Conservation (phyloP, 2,797 vertebrate species). For the Spheniscus humboldti region DNA sequence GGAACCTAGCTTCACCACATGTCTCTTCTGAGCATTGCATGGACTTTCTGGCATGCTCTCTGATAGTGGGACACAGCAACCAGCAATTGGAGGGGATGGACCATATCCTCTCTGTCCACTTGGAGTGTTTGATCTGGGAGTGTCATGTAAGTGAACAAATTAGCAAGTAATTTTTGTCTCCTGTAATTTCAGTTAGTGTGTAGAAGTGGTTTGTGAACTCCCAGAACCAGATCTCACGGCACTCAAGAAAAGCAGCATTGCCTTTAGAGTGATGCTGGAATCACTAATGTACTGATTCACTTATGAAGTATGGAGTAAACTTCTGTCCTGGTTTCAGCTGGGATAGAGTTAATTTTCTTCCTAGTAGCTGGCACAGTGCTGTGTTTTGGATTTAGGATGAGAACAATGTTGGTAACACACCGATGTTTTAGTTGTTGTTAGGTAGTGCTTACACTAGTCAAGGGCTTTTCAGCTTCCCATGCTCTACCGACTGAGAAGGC, state of each 20-base stretch:
- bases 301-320: neutral
- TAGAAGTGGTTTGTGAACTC: neutral
- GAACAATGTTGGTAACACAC: too few relatives aligned
- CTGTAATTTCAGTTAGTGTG: neutral
- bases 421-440: too few relatives aligned
- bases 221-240: neutral
- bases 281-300: neutral
- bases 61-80: neutral
- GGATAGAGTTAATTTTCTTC: too few relatives aligned
- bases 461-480: too few relatives aligned
- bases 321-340: too few relatives aligned
- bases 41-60: neutral
- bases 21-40: neutral
- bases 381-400: too few relatives aligned
- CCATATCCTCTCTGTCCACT: neutral
- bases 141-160: neutral
- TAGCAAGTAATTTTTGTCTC: neutral
- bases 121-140: neutral
- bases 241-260: neutral
- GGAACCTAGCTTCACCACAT: neutral
- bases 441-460: too few relatives aligned
- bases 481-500: too few relatives aligned
- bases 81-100: neutral
- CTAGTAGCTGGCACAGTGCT: too few relatives aligned
- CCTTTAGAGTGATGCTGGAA: neutral